Percentiles rank a stretch among this genome's conserved stretches.
These are phyloP conservation scores for Caenorhabditis afra DNA, from an alignment of 2,888 invertebrate species.

Conservation along the genomic window DNA sequence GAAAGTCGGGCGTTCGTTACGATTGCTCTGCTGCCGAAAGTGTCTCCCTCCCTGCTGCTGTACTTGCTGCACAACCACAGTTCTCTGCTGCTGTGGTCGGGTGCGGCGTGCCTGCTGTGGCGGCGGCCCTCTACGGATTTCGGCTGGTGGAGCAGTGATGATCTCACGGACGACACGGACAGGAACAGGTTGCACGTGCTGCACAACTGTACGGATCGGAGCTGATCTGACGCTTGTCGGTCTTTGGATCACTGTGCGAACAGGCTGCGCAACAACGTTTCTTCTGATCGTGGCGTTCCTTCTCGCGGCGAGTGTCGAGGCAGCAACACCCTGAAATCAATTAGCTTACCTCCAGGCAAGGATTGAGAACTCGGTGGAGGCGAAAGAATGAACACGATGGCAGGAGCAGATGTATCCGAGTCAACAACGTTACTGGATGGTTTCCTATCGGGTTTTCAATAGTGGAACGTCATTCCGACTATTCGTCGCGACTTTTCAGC, in stretches of 20 bases:
- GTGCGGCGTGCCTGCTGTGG: slow-evolving; percentile 32
- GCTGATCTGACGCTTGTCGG: slow-evolving; percentile 9
- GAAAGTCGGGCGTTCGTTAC: slow-evolving; percentile 27
- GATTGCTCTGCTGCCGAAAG: slow-evolving; percentile 23
- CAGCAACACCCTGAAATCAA: slow-evolving; percentile 55
- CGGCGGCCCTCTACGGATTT: slow-evolving; percentile 33
- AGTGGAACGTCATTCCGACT: slow-evolving; percentile 36
- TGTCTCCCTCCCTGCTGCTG: slow-evolving; percentile 26
- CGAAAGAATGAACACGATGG: slow-evolving; percentile 36
- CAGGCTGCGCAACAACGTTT: slow-evolving; percentile 27
- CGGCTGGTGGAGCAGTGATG: slow-evolving; percentile 37
- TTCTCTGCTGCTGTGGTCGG: slow-evolving; percentile 31
- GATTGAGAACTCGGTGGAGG: slow-evolving; percentile 31
- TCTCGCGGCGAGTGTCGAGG: slow-evolving; percentile 43
- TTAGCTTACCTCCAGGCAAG: slow-evolving; percentile 44
- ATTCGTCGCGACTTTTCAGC: slow-evolving; percentile 34
- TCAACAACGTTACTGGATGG: slow-evolving; percentile 14
- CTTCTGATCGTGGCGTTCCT: slow-evolving; percentile 24
- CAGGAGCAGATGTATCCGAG: slow-evolving; percentile 30
- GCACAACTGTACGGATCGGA: slow-evolving; percentile 23
- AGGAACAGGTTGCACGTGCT: slow-evolving; percentile 33
- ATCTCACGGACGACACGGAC: slow-evolving; percentile 41
- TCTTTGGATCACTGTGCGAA: slow-evolving; percentile 30
- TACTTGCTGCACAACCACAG: slow-evolving; percentile 42
- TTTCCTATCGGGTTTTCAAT: slow-evolving; percentile 63